Evolutionary conservation across 2,797 vertebrate species (phyloP).

Genomic region (Poecilia gillii): DNA sequence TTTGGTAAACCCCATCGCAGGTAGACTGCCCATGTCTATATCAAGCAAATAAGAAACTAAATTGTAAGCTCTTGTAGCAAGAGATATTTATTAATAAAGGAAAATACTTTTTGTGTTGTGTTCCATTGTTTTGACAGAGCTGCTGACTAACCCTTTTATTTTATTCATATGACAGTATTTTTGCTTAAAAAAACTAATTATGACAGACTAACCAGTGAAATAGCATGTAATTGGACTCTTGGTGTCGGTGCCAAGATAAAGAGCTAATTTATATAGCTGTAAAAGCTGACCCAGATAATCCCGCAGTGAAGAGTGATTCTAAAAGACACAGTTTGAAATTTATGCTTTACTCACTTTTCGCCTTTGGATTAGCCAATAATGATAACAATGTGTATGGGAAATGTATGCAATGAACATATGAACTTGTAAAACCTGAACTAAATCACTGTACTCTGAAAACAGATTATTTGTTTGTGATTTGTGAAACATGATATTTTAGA

Average conservation of each 20-base stretch:
- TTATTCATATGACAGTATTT: not conserved
- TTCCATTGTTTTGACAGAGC: not conserved
- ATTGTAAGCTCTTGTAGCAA: not conserved
- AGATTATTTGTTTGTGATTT: not conserved
- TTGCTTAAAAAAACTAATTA: not conserved
- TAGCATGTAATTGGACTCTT: not conserved
- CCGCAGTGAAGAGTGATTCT: not conserved
- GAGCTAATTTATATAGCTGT: not conserved
- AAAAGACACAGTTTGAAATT: not conserved
- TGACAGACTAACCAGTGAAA: not conserved
- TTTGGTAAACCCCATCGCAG: not conserved
- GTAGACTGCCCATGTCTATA: not conserved
- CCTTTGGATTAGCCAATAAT: not conserved
- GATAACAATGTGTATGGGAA: not conserved
- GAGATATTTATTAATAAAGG: not conserved
- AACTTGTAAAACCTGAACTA: not conserved
- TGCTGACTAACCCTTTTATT: not conserved
- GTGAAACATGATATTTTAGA: not conserved
- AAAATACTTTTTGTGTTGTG: not conserved
- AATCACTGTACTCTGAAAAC: not conserved
- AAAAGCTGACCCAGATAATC: not conserved
- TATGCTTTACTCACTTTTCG: not conserved
- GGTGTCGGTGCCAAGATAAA: not conserved
- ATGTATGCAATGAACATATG: not conserved
- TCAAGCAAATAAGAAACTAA: not conserved